phyloP scores from a whole-genome alignment of 1,140 invertebrate species.

The Neodiprion virginianus region DNA sequence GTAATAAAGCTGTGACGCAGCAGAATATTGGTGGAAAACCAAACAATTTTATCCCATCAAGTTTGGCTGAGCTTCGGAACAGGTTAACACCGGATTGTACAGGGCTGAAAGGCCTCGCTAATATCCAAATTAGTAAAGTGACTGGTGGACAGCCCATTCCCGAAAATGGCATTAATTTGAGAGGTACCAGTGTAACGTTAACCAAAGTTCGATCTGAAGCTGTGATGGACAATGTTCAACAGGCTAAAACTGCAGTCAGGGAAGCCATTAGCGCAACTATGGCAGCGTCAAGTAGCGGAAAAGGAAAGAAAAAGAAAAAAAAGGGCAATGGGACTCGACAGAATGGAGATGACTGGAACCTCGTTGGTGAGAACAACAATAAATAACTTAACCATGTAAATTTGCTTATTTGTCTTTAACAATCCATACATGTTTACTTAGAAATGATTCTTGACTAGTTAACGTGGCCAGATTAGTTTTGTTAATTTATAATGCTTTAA shows the following conservation, averaged over 20 bases:
- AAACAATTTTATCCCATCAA: constrained; percentile 46
- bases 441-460: not conserved
- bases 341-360: constrained; percentile 63
- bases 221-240: constrained; percentile 33
- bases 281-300: constrained; percentile 34
- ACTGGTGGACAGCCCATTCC: constrained; percentile 57
- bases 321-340: constrained; percentile 51
- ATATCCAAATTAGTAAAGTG: constrained; percentile 59
- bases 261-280: constrained; percentile 46
- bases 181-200: constrained; percentile 57
- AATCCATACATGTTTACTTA: not conserved
- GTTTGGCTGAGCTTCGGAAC: constrained; percentile 49
- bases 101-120: constrained; percentile 48
- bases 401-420: constrained; percentile 34
- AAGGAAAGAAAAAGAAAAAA: constrained; percentile 64
- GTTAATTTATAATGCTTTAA: not conserved
- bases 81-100: constrained; percentile 47
- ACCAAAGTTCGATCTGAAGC: constrained; percentile 50
- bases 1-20: constrained; percentile 16
- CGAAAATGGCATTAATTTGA: constrained; percentile 57
- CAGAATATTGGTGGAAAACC: constrained; percentile 16
- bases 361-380: constrained; percentile 64
- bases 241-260: constrained; percentile 34
- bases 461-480: not conserved
- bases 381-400: constrained; percentile 48